phyloP scores from a whole-genome alignment of 2,888 invertebrate species.

The Tribolium freemani region DNA sequence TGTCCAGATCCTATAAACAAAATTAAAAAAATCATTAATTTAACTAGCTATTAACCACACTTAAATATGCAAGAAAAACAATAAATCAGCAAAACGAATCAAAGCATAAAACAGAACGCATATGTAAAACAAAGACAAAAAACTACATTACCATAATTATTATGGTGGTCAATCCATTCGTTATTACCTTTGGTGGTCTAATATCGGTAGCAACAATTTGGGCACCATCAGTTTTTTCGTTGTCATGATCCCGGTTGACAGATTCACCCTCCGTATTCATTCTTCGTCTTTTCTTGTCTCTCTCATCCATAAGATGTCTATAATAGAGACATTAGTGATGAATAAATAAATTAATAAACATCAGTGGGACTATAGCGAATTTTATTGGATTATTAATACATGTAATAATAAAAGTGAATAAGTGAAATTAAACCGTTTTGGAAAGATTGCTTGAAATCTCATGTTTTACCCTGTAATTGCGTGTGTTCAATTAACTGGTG shows the following conservation, averaged over 20 bases:
- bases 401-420: slow-evolving; percentile 26
- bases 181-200: slow-evolving; percentile 25
- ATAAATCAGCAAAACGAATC: slow-evolving; percentile 27
- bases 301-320: slow-evolving; percentile 26
- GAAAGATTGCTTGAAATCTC: slow-evolving; percentile 34
- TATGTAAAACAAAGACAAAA: slow-evolving; percentile 31
- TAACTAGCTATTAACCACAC: slow-evolving; percentile 29
- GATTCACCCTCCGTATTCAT: slow-evolving; percentile 24
- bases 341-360: slow-evolving; percentile 28
- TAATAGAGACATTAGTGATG: slow-evolving; percentile 17
- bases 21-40: slow-evolving; percentile 22
- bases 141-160: slow-evolving; percentile 27
- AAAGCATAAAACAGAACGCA: slow-evolving; percentile 30
- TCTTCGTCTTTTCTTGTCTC: slow-evolving; percentile 29
- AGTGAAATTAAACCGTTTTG: slow-evolving; percentile 26
- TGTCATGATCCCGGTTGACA: slow-evolving; percentile 30
- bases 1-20: slow-evolving; percentile 27
- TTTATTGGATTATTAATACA: slow-evolving; percentile 19
- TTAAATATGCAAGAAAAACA: slow-evolving; percentile 29
- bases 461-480: slow-evolving; percentile 22
- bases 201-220: slow-evolving; percentile 29
- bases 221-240: slow-evolving; percentile 23
- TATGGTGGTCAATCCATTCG: slow-evolving; percentile 26
- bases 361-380: slow-evolving; percentile 21
- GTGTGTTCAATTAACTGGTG: slow-evolving; percentile 18